Evolutionary conservation across 2,113 vertebrate species (phyloP).

Genomic region (Ursus arctos): DNA sequence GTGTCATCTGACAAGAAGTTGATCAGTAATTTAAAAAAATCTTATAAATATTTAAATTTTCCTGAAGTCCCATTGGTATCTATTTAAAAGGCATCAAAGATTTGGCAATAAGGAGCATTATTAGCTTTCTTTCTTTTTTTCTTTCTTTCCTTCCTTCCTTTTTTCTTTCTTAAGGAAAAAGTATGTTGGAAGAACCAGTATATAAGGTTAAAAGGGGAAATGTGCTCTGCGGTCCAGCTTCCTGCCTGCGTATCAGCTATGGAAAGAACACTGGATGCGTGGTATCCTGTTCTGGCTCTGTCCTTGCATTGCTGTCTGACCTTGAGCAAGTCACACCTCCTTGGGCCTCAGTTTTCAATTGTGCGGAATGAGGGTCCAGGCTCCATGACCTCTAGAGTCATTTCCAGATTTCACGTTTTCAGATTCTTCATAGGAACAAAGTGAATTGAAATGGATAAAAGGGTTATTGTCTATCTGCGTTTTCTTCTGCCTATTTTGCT

Average conservation of each 20-base stretch:
- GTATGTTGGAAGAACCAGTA: neutral
- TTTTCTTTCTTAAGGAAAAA: neutral
- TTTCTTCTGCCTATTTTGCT: conserved; percentile 20
- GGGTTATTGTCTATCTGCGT: neutral
- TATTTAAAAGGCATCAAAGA: conserved; percentile 29
- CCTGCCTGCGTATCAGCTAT: neutral
- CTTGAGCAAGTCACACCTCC: neutral
- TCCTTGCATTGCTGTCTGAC: neutral
- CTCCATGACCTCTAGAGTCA: neutral
- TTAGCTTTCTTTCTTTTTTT: neutral
- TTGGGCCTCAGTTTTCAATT: neutral
- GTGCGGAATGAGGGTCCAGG: neutral
- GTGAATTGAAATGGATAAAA: neutral
- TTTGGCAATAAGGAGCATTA: neutral
- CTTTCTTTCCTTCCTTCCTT: neutral
- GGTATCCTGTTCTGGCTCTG: neutral
- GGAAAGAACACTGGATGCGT: neutral
- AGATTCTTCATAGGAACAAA: neutral
- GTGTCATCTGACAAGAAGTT: conserved; percentile 22
- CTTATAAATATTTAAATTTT: conserved; percentile 30
- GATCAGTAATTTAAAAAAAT: conserved; percentile 33
- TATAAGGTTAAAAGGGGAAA: neutral
- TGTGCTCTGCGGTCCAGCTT: neutral
- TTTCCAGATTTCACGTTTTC: neutral
- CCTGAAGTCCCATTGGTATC: neutral